These are phyloP conservation scores for Zaprionus kolodkinae DNA, from an alignment of 1,140 invertebrate genomes.

Conservation along the genomic window DNA sequence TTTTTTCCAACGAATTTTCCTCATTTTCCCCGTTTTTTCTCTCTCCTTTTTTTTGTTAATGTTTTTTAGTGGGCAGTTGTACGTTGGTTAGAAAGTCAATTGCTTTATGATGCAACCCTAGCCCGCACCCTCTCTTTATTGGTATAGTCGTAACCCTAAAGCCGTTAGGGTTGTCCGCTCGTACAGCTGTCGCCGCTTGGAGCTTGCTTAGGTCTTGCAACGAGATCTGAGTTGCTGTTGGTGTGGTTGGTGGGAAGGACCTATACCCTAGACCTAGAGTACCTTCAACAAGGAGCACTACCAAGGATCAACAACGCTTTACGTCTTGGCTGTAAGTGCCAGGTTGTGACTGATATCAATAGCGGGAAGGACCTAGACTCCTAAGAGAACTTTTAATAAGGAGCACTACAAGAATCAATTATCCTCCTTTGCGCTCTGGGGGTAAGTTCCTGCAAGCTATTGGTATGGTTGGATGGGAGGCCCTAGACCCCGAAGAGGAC, in stretches of 20 bases:
- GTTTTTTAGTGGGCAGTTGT: conserved; percentile 35
- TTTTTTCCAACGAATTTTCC: conserved; percentile 53
- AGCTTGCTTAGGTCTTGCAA: background rate
- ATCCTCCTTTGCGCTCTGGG: too few species aligned
- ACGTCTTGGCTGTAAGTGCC: too few species aligned
- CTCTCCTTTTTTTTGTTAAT: conserved; percentile 32
- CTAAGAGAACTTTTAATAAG: background rate
- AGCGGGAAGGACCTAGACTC: background rate
- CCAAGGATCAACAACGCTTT: too few species aligned
- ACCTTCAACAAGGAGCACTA: too few species aligned
- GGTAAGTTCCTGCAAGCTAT: too few species aligned
- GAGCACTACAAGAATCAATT: too few species aligned
- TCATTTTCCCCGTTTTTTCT: conserved; percentile 27
- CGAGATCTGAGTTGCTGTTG: background rate
- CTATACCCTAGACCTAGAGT: background rate
- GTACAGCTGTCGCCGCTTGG: background rate
- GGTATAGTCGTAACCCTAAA: background rate
- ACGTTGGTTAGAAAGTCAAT: conserved; percentile 75
- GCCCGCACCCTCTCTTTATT: background rate
- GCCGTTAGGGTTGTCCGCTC: background rate
- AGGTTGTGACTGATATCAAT: background rate
- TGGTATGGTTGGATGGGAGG: too few species aligned
- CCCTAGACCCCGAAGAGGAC: too few species aligned
- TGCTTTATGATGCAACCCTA: conserved; percentile 61
- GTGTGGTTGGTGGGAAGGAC: background rate